Evolutionary conservation across 2,113 vertebrate genomes (phyloP).

Genomic region (Gnathonemus longibarbis): DNA sequence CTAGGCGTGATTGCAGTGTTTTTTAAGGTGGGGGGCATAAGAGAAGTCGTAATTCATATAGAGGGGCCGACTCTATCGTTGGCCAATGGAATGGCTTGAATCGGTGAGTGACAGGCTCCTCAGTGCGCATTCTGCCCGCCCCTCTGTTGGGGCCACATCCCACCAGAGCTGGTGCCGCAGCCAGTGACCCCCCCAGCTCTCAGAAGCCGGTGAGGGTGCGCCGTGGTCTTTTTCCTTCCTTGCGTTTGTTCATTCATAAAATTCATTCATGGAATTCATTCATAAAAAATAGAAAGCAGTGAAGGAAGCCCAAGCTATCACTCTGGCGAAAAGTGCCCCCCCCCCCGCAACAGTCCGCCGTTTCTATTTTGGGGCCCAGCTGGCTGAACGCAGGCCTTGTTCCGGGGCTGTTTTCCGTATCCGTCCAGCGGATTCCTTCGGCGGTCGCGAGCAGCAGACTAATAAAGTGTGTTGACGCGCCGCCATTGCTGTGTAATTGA

Average conservation of each 20-base stretch:
- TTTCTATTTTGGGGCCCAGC: background rate
- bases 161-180: background rate
- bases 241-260: conserved; percentile 31
- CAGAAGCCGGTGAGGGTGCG: background rate
- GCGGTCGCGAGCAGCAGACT: background rate
- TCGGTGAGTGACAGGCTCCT: background rate
- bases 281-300: background rate
- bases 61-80: background rate
- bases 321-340: background rate
- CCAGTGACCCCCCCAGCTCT: background rate
- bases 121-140: conserved; percentile 21
- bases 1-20: background rate
- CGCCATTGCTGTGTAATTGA: background rate
- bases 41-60: background rate
- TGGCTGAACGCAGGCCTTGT: background rate
- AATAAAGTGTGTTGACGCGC: background rate
- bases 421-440: background rate
- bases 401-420: background rate
- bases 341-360: background rate
- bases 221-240: background rate
- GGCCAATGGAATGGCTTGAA: background rate
- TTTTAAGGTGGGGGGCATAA: conserved; percentile 9
- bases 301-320: background rate
- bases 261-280: conserved; percentile 8
- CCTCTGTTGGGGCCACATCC: background rate